Percentiles rank a stretch among this genome's conserved stretches.
phyloP scores from a whole-genome alignment of 1,140 invertebrate genomes.

The Microvelia longipes region DNA sequence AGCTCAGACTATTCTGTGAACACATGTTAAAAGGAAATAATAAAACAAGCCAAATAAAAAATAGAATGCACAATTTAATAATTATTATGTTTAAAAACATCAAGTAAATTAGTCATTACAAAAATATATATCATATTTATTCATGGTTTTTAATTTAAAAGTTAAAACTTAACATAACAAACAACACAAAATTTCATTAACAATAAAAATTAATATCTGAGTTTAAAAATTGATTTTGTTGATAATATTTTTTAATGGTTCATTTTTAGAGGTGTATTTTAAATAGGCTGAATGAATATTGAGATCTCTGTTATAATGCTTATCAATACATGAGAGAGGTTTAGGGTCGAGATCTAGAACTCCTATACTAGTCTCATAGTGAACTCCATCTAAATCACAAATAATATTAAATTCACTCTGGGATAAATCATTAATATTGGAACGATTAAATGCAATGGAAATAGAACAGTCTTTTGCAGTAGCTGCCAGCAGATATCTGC shows the following conservation, averaged over 20 bases:
- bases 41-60: no score
- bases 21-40: no score
- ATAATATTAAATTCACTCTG: constrained; percentile 12
- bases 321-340: constrained; percentile 34
- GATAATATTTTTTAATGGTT: neutral
- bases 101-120: no score
- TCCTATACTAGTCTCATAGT: constrained; percentile 32
- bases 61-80: no score
- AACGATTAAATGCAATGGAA: constrained; percentile 34
- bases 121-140: no score
- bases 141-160: no score
- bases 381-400: constrained; percentile 20
- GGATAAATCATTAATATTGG: constrained; percentile 22
- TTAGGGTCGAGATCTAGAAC: constrained; percentile 39
- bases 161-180: no score
- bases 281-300: constrained; percentile 29
- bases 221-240: neutral
- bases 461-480: constrained; percentile 41
- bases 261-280: constrained; percentile 5
- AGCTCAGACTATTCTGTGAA: no score
- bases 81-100: no score
- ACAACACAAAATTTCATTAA: neutral
- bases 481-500: constrained; percentile 36
- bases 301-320: constrained; percentile 33
- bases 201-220: neutral